Evolutionary conservation across 2,797 vertebrate species (phyloP), one percentile per base, ranked within the genome.

Genomic region (Falco novaeseelandiae): DNA sequence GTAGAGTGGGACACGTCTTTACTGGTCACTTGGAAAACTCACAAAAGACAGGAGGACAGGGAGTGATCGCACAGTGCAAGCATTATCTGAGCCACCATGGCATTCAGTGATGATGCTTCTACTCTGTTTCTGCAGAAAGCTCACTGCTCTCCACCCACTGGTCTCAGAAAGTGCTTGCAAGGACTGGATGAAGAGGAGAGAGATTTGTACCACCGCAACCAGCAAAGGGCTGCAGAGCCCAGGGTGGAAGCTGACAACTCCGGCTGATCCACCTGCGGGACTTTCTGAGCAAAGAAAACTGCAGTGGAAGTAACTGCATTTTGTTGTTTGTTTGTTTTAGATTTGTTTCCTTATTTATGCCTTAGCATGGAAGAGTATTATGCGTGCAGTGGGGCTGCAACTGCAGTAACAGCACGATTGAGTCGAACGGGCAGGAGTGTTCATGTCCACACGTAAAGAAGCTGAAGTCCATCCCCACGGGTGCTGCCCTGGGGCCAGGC

Each of bases 391-490:
- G 44, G 14, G 73, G 66, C 12, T 51, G 59, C 27, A 8, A 8
- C 25, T 20, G 32, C 22, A 20, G 3, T 5, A 42, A 69, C 26
- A 51, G 20, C 0, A 7, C 2, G 3, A 49, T 1, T 2, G 42
- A 51, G 17, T 2, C 19, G 58, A 48, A 65, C 13, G 12, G 67
- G 54, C 49, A 51, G 48, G 15, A 66, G 19, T 0, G 9, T 7
- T 26, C 0, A 1, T 3, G 22, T 10, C 52, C 52, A 27, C 2
- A 0, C 0, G 8, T 1, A 14, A 42, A 32, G 32, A 48, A 55
- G 48, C 36, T 5, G 12, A 54, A 48, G 27, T 12, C 51, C 63
- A 25, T 1, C 0, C 22, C 61, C 40, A 7, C 5, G 8, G 1
- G 38, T 0, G 3, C 52, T 30, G 51, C 20, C 61, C 72, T 2